Evolutionary conservation across 1,140 invertebrate genomes (phyloP).

Genomic region (Campoletis sonorensis): DNA sequence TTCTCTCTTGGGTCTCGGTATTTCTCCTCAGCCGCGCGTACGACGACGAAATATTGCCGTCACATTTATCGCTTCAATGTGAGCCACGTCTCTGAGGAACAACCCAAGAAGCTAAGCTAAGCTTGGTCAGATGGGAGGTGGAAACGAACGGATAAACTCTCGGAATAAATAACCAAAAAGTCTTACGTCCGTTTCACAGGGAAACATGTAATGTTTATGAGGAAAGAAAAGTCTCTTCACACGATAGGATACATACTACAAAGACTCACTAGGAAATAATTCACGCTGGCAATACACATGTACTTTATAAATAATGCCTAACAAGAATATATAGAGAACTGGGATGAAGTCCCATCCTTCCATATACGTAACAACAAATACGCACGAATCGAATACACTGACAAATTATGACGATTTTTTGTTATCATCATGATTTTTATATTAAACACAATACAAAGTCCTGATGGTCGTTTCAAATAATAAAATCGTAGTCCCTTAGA

Average conservation of each 20-base stretch:
- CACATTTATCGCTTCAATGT: slow-evolving; percentile 27
- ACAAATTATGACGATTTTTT: neutral
- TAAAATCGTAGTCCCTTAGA: too few relatives aligned
- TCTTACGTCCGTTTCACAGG: neutral
- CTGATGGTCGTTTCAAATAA: too few relatives aligned
- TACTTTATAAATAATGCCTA: neutral
- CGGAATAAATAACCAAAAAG: slow-evolving; percentile 26
- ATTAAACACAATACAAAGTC: too few relatives aligned
- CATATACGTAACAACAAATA: too few relatives aligned
- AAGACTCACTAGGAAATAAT: neutral
- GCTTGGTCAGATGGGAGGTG: neutral
- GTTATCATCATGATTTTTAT: too few relatives aligned
- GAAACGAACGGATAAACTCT: slow-evolving; percentile 10
- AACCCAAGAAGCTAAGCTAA: neutral
- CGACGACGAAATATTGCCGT: slow-evolving; percentile 21
- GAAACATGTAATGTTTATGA: neutral
- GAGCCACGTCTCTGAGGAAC: slow-evolving; percentile 23
- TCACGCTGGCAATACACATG: neutral
- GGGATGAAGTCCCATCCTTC: too few relatives aligned
- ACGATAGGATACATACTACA: neutral
- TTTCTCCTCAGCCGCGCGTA: neutral
- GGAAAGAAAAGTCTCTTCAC: neutral
- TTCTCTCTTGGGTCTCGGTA: slow-evolving; percentile 12
- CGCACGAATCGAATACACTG: neutral
- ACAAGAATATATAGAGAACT: neutral